Base-by-base conservation (phyloP, 37 sponge, comb jelly and placozoan species). In the Dysidea cf. avara region DNA sequence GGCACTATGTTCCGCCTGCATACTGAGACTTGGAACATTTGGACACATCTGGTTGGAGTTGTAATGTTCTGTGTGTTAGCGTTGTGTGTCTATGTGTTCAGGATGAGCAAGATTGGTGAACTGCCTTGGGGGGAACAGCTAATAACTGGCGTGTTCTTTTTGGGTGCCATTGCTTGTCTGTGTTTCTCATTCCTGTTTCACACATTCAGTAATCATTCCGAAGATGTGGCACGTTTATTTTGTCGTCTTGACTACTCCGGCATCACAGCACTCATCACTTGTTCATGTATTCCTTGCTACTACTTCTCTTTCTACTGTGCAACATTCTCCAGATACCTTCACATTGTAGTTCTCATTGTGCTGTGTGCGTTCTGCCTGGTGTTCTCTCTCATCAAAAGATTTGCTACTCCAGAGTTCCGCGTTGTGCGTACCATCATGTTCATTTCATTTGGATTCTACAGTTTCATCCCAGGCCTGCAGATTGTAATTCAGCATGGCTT, bases 1-100 rank as follows among this genome's bases (percentile, higher is more conserved):
- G 81, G 83, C 66, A 92, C 88, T 56, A 87, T 92, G 51, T 89
- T 95, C 53, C 81, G 88, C 13, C 22, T 92, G 26, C 96, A 99
- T 84, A 95, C 89, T 0, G 96, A 99, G 57, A 99, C 96, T 0
- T 93, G 85, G 68, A 99, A 99, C 76, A 95, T 99, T 29, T 99
- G 99, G 99, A 95, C 99, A 33, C 99, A 99, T 61, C 77, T 99
- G 13, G 29, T 95, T 49, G 96, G 96, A 9, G 79, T 89, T 36
- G 26, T 88, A 0, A 65, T 94, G 48, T 87, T 95, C 36, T n/a
- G 88, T 22, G 76, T 78, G 0, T 68, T 92, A 35, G 63, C 79
- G 38, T 28, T 68, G 25, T 80, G 89, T 2, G 67, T 84, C 39
- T 85, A 72, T 56, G 64, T 77, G 46, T 86, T 74, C 63, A 75